These are phyloP conservation scores for Spea bombifrons DNA, from an alignment of 2,113 vertebrate genomes.

Conservation along the genomic window DNA sequence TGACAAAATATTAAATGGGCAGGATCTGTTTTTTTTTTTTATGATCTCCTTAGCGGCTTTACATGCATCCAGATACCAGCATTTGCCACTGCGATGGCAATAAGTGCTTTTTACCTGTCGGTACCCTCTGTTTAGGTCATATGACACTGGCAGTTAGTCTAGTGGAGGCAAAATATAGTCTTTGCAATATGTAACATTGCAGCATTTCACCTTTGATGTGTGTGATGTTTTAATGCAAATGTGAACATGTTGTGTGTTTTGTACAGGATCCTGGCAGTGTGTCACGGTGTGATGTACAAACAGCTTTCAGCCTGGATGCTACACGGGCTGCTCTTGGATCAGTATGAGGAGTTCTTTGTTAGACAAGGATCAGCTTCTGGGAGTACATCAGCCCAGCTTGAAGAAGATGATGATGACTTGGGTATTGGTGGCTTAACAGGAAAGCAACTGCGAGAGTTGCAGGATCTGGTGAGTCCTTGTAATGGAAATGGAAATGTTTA, in stretches of 20 bases:
- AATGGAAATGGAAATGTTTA: too few relatives aligned
- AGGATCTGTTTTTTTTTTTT: too few relatives aligned
- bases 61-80: too few relatives aligned
- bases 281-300: constrained; percentile 97
- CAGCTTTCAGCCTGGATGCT: constrained; percentile 98
- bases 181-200: too few relatives aligned
- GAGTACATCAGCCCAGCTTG: constrained; percentile 72
- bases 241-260: neutral
- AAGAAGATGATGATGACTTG: constrained; percentile 94
- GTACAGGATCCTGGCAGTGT: constrained; percentile 87
- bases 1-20: too few relatives aligned
- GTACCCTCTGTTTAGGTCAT: too few relatives aligned
- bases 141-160: too few relatives aligned
- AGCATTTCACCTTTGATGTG: too few relatives aligned
- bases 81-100: too few relatives aligned
- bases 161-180: too few relatives aligned
- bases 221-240: neutral
- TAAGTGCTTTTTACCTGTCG: too few relatives aligned
- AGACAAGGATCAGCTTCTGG: constrained; percentile 90
- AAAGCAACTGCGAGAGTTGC: constrained; percentile 89
- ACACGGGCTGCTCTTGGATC: constrained; percentile 89
- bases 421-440: constrained; percentile 93
- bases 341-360: constrained; percentile 95
- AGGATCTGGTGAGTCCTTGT: constrained; percentile 81
- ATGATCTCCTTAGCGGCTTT: too few relatives aligned